Evolutionary conservation across 2,797 vertebrate genomes (phyloP).

Genomic region (Coendou prehensilis): DNA sequence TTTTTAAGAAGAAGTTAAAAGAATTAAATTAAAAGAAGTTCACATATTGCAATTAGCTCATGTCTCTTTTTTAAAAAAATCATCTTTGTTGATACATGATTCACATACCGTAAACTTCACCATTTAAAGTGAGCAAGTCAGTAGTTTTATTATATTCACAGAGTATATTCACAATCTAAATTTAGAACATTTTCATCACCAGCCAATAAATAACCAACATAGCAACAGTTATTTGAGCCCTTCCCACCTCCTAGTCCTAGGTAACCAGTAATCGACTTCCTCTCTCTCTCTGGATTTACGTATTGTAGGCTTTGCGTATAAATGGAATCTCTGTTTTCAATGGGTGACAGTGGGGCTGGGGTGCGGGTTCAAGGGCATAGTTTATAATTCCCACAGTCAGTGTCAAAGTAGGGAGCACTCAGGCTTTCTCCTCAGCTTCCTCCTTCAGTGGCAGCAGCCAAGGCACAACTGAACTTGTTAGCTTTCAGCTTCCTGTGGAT

Average conservation of each 20-base stretch:
- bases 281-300: not conserved
- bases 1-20: not conserved
- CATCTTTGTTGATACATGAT: not conserved
- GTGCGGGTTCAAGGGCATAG: not conserved
- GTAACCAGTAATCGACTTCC: constrained; percentile 6
- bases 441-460: not conserved
- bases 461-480: not conserved
- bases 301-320: not conserved
- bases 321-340: constrained; percentile 4
- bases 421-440: not conserved
- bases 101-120: not conserved
- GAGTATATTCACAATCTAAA: constrained; percentile 2
- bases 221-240: not conserved
- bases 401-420: not conserved
- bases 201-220: not conserved
- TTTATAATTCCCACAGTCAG: not conserved
- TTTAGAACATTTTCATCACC: constrained; percentile 26
- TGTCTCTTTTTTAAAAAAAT: constrained; percentile 20
- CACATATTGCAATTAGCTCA: constrained; percentile 2
- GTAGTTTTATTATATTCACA: constrained; percentile 19
- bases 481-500: not conserved
- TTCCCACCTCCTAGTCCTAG: not conserved
- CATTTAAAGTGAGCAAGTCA: not conserved
- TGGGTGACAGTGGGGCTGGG: not conserved
- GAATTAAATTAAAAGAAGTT: not conserved